Base-by-base conservation (phyloP, 2,113 vertebrate genomes). In the Archocentrus centrarchus region DNA sequence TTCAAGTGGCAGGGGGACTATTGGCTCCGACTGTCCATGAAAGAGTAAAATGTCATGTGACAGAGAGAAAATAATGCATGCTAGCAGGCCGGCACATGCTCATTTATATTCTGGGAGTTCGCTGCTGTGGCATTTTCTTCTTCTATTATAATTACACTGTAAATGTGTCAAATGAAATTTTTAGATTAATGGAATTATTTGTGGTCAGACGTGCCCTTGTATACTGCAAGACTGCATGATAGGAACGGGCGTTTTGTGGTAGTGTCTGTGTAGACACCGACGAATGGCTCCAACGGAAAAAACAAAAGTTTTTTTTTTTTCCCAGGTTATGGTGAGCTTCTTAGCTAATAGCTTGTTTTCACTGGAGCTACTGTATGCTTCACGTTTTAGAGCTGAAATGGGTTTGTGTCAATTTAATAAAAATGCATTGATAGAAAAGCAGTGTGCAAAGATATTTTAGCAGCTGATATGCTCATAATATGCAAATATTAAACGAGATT, bases 1-100 rank as follows among this genome's bases (percentile, higher is more conserved):
- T 86, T 88, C 59, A 86, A 73, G 68, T 57, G 18, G 60, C 82
- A 55, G 58, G 2, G 2, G 61, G 53, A 78, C 78, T 47, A 86
- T 84, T 88, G 80, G 82, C 47, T 63, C 59, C 3, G 13, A 55
- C 59, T 70, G 59, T 75, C 73, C 59, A 35, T 20, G 66, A 80
- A 83, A 86, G 47, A 62, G 37, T 60, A 2, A 90, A 87, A 86
- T 80, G 85, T 88, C 81, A 87, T 63, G 81, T 88, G 90, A 84
- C 84, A 75, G 15, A 70, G 57, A 61, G 63, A 47, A 30, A 77
- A 37, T 84, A 84, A 87, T 82, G 79, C 62, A 81, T 66, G 60
- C 63, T 11, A 55, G 73, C 66, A 75, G 81, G 75, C 20, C 6
- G 39, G 44, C 32, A 6, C 20, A 22, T 22, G 5, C 32, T 86